Percentiles rank a stretch among this genome's conserved stretches.
Conservation (phyloP, 1,140 invertebrate genomes). For the Zophobas atratus region DNA sequence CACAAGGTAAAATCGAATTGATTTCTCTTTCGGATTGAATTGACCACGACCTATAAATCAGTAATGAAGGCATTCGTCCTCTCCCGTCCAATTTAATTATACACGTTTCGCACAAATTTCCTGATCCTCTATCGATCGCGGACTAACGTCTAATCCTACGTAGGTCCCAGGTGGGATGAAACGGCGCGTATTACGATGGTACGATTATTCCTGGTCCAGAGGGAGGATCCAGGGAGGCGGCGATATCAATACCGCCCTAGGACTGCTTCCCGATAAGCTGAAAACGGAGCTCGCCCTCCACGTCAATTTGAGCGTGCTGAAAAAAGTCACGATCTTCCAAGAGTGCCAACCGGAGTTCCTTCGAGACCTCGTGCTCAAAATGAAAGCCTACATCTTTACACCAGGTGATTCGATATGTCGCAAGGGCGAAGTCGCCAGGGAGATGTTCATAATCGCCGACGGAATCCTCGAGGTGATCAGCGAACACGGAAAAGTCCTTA, state of each 20-base stretch:
- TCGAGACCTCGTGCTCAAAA: conserved; percentile 96
- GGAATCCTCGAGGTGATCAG: conserved; percentile 97
- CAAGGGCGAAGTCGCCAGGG: conserved; percentile 87
- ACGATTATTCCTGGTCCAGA: conserved; percentile 97
- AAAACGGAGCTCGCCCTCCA: conserved; percentile 97
- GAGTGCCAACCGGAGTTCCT: conserved; percentile 98
- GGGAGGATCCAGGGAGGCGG: conserved; percentile 96
- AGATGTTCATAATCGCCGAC: conserved; percentile 99
- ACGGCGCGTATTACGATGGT: conserved; percentile 93
- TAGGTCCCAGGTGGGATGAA: conserved; percentile 95
- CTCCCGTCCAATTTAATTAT: neutral
- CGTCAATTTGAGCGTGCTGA: conserved; percentile 95
- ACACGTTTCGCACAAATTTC: neutral
- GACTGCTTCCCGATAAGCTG: conserved; percentile 94
- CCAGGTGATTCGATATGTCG: conserved; percentile 97
- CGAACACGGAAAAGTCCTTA: conserved; percentile 92
- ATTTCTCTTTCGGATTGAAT: neutral
- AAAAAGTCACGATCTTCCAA: conserved; percentile 94
- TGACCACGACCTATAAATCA: neutral
- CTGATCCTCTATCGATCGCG: neutral
- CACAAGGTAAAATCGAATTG: conserved; percentile 79
- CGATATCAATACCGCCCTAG: conserved; percentile 95
- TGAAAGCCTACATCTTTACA: conserved; percentile 98
- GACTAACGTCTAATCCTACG: conserved; percentile 7
- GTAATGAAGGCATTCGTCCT: neutral